These are phyloP conservation scores for Cecropterus lyciades DNA, from an alignment of 1,140 invertebrate genomes.

Conservation along the genomic window DNA sequence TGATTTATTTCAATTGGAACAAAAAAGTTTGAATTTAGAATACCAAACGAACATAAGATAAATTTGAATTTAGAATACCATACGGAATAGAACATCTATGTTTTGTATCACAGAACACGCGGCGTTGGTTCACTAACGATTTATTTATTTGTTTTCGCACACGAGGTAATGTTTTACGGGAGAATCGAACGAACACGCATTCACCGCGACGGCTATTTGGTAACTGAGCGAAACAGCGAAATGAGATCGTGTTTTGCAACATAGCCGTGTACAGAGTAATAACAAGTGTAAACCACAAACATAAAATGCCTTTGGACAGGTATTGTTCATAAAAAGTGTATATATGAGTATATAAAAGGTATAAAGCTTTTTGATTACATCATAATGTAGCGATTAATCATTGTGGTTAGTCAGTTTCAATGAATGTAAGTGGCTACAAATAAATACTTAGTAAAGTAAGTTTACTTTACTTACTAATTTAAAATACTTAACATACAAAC, in stretches of 20 bases:
- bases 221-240: constrained; percentile 19
- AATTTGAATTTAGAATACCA: constrained; percentile 22
- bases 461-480: too few relatives aligned
- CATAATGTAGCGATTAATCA: too few relatives aligned
- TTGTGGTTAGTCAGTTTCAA: too few relatives aligned
- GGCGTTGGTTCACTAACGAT: too few relatives aligned
- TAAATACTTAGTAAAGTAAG: too few relatives aligned
- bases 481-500: too few relatives aligned
- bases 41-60: constrained; percentile 4
- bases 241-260: constrained; percentile 38
- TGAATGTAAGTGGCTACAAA: too few relatives aligned
- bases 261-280: constrained; percentile 9
- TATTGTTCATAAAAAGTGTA: too few relatives aligned
- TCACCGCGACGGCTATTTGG: constrained; percentile 8
- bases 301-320: too few relatives aligned
- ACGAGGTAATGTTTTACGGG: constrained; percentile 9
- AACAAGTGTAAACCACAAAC: not conserved
- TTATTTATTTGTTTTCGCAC: constrained; percentile 36
- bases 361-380: too few relatives aligned
- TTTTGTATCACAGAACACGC: constrained; percentile 6
- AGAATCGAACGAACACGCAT: constrained; percentile 4
- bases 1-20: constrained; percentile 18
- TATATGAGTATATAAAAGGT: too few relatives aligned
- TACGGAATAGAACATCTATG: constrained; percentile 3
- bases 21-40: constrained; percentile 24